A percentile compares a stretch with the other conserved stretches of the same genome.
Conservation (phyloP, 2,888 invertebrate genomes). For the Heliconius hortense region DNA sequence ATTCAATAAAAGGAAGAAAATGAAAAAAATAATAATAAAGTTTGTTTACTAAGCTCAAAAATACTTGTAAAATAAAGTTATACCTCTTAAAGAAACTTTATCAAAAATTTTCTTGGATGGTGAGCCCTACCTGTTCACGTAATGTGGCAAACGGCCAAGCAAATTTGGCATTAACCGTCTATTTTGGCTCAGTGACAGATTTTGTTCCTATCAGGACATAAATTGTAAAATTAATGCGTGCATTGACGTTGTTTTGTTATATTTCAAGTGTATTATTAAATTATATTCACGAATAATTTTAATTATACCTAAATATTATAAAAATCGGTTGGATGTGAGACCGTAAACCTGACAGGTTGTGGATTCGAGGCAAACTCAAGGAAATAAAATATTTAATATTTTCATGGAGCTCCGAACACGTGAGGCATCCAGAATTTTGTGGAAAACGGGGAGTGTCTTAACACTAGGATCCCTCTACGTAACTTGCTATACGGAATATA, state of each 20-base stretch:
- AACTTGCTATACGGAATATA: too few species aligned
- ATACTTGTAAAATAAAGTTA: too few species aligned
- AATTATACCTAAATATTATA: neutral
- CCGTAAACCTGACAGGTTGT: too few species aligned
- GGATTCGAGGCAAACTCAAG: too few species aligned
- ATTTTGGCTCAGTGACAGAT: slow-evolving; percentile 63
- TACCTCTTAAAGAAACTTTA: neutral
- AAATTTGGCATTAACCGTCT: slow-evolving; percentile 51
- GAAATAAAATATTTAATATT: too few species aligned
- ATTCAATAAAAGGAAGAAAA: too few species aligned
- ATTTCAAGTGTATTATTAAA: slow-evolving; percentile 4
- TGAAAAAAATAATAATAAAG: too few species aligned
- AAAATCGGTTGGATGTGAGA: neutral
- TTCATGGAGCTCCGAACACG: too few species aligned
- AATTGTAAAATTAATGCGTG: slow-evolving; percentile 46
- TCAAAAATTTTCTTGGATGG: slow-evolving; percentile 14
- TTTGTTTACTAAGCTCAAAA: too few species aligned
- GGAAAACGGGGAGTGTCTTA: too few species aligned
- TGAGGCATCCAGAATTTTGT: too few species aligned
- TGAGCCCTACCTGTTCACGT: slow-evolving; percentile 23
- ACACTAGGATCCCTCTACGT: too few species aligned
- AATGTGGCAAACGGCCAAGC: slow-evolving; percentile 49
- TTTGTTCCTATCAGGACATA: slow-evolving; percentile 53
- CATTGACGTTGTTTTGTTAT: slow-evolving; percentile 30
- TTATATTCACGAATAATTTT: neutral